Percentiles rank a stretch among this genome's conserved stretches.
These are phyloP conservation scores for Eulemur rufifrons DNA, from an alignment of 2,113 vertebrate genomes.

Conservation along the genomic window DNA sequence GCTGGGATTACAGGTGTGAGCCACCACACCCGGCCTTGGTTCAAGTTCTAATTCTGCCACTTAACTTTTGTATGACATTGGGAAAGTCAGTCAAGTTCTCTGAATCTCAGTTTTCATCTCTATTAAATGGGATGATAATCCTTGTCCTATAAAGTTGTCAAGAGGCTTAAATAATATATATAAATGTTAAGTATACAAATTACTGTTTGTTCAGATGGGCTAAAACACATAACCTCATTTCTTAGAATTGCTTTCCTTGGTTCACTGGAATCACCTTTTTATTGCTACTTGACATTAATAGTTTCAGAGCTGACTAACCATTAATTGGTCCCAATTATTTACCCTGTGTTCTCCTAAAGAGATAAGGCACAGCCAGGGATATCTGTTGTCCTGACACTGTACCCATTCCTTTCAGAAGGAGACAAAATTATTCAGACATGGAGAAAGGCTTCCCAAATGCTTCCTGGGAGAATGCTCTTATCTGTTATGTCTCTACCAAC, in stretches of 20 bases:
- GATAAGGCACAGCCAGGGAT: conserved; percentile 62
- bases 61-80: conserved; percentile 36
- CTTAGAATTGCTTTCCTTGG: conserved; percentile 47
- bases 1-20: too few relatives aligned
- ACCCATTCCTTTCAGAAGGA: conserved; percentile 35
- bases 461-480: conserved; percentile 35
- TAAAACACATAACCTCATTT: conserved; percentile 44
- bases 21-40: not conserved
- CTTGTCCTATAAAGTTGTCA: not conserved
- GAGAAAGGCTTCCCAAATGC: not conserved
- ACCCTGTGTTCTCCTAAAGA: conserved; percentile 21
- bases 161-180: conserved; percentile 9
- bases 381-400: not conserved
- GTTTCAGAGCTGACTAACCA: conserved; percentile 62
- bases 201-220: conserved; percentile 39
- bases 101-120: conserved; percentile 25
- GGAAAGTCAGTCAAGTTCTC: conserved; percentile 15
- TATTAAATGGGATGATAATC: not conserved
- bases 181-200: conserved; percentile 15
- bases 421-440: not conserved
- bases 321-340: conserved; percentile 54
- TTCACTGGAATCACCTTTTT: conserved; percentile 58
- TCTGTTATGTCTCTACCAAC: conserved; percentile 25
- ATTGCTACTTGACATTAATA: conserved; percentile 49
- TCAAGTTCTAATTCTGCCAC: conserved; percentile 49